A percentile compares a stretch with the other conserved stretches of the same genome.
Evolutionary conservation across 1,140 invertebrate species (phyloP).

Genomic region (Cydia strobilella): DNA sequence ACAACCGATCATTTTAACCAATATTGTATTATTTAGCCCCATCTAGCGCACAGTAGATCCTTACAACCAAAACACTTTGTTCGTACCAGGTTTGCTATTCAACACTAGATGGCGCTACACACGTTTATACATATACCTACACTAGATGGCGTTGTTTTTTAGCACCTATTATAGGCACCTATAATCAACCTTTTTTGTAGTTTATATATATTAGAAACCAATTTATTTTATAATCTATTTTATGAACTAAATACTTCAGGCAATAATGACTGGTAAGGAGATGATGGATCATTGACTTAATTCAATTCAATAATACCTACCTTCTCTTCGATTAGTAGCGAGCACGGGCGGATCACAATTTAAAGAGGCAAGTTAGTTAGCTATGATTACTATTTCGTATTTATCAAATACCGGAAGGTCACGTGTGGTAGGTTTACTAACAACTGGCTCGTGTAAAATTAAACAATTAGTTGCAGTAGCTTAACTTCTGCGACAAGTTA

Average conservation of each 20-base stretch:
- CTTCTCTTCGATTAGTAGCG: too few species aligned
- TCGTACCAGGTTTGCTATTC: background rate
- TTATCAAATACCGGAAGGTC: constrained; percentile 3
- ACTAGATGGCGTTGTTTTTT: background rate
- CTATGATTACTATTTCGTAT: background rate
- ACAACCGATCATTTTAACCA: too few species aligned
- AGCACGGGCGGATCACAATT: too few species aligned
- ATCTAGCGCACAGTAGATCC: background rate
- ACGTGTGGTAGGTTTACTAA: background rate
- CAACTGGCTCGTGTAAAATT: background rate
- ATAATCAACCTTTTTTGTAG: too few species aligned
- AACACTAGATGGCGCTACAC: background rate
- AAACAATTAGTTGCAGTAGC: background rate
- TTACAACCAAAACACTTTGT: background rate
- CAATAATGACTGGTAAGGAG: too few species aligned
- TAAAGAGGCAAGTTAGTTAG: background rate
- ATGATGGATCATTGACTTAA: too few species aligned
- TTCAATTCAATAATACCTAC: too few species aligned
- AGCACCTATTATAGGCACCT: too few species aligned
- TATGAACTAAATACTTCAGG: too few species aligned
- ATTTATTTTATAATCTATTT: too few species aligned
- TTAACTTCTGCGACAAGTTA: background rate
- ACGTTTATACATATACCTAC: background rate
- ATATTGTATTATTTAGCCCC: background rate
- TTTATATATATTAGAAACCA: too few species aligned